Base-by-base conservation (phyloP, 64 coral and sea anemone genomes). In the Platygyra sinensis region DNA sequence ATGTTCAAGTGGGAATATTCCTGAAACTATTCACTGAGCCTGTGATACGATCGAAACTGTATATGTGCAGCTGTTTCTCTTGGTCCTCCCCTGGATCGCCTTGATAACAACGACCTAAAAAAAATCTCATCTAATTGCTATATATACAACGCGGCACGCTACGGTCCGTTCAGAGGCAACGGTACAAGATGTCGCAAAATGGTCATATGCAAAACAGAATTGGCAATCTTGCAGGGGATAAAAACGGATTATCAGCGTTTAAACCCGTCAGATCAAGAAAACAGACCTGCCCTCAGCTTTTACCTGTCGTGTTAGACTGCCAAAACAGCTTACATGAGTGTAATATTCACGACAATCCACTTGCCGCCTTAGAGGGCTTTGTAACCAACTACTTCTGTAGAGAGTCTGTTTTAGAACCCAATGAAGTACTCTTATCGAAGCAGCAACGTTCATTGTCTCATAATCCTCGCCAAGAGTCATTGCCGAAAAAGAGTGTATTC, bases 351-450 rank as follows among this genome's bases (percentile, higher is more conserved):
- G 25, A 69, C 22, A 27, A 24, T 27, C 22, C 22, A 27, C 74
- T 46, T 60, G 22, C 63, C 32, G 32, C 8, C 36, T 4, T 85
- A 20, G 81, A 85, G 67, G 22, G n/a, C 20, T 85, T 85, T 64
- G 63, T 85, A 29, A 31, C 65, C 12, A 72, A 85, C 63, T 85
- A 71, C 81, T 85, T 85, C 63, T 71, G 25, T 85, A 22, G 42
- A 83, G 80, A 83, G 80, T 25, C 38, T 67, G 2, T 11, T 69
- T 69, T 69, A 69, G n/a, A 69, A 5, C 22, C 9, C 49, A 19
- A 61, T 83, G 60, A 18, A 83, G 60, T 36, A 38, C 22, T 25
- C 62, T 85, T 51, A 67, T 83, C 80, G 38, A 36, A 30, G 32
- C 4, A 30, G 32, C 8, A 0, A 4, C 24, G 33, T 27, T 85